Conservation (phyloP, 2,113 vertebrate species). For the Gymnobelideus leadbeateri region DNA sequence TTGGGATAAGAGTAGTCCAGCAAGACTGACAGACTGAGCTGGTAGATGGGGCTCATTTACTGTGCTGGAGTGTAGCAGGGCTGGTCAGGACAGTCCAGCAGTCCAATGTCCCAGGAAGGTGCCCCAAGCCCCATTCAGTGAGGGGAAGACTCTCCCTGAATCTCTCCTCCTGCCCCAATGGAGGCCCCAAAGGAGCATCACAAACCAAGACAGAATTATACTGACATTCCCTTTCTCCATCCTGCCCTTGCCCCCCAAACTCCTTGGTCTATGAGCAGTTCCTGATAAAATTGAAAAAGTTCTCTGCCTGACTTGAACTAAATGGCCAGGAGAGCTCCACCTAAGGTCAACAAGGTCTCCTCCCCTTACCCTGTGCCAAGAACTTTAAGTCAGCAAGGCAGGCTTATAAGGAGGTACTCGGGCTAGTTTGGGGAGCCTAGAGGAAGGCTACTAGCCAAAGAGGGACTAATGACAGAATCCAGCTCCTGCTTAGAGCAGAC, state of each 20-base stretch:
- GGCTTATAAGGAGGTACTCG: fast-evolving
- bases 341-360: background rate
- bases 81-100: too few relatives aligned
- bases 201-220: background rate
- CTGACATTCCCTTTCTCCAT: background rate
- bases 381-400: background rate
- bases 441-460: background rate
- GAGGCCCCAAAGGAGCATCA: background rate
- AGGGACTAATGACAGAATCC: too few relatives aligned
- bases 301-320: too few relatives aligned
- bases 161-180: background rate
- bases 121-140: background rate
- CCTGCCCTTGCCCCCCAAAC: too few relatives aligned
- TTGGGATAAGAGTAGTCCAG: background rate
- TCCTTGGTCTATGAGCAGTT: background rate
- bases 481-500: too few relatives aligned
- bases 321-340: background rate
- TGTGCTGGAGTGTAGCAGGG: background rate
- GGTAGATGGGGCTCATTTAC: background rate
- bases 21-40: background rate
- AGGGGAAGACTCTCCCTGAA: background rate
- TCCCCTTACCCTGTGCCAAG: background rate
- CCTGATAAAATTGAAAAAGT: background rate
- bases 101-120: background rate
- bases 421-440: background rate